phyloP scores from a whole-genome alignment of 1,140 invertebrate species.

The Polypedilum pembai region DNA sequence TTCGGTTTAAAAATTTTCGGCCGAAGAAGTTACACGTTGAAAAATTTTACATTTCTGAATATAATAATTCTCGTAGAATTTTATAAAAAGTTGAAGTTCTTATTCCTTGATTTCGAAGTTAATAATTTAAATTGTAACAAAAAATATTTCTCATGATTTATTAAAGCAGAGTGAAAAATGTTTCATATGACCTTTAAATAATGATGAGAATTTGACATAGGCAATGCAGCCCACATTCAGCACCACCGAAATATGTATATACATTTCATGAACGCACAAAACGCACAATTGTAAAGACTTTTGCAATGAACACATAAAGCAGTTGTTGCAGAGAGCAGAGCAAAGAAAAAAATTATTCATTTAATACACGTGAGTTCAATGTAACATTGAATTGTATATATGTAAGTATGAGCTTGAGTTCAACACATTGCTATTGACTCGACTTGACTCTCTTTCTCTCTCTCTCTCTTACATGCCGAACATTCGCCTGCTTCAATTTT shows the following conservation, averaged over 20 bases:
- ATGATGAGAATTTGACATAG: no score
- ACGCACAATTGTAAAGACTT: not conserved
- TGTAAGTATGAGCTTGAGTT: not conserved
- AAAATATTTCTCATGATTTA: no score
- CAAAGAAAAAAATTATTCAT: not conserved
- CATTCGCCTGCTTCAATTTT: not conserved
- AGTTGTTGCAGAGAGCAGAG: not conserved
- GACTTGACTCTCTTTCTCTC: not conserved
- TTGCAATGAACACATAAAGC: not conserved
- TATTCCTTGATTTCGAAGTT: no score
- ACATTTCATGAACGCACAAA: not conserved
- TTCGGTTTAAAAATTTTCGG: no score
- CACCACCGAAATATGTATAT: not conserved
- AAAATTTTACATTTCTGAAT: no score
- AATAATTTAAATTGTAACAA: no score
- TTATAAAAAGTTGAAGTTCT: no score
- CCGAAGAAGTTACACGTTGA: no score
- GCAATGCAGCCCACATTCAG: not conserved
- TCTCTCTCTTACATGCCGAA: no score
- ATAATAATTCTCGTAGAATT: no score
- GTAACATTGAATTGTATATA: not conserved
- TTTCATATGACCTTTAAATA: no score
- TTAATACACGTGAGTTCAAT: conserved; percentile 5
- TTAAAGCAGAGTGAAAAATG: no score
- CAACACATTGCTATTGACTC: not conserved